A percentile compares a stretch with the other conserved stretches of the same genome.
Conservation (phyloP, 2,888 invertebrate species). For the Apotomis turbidana region DNA sequence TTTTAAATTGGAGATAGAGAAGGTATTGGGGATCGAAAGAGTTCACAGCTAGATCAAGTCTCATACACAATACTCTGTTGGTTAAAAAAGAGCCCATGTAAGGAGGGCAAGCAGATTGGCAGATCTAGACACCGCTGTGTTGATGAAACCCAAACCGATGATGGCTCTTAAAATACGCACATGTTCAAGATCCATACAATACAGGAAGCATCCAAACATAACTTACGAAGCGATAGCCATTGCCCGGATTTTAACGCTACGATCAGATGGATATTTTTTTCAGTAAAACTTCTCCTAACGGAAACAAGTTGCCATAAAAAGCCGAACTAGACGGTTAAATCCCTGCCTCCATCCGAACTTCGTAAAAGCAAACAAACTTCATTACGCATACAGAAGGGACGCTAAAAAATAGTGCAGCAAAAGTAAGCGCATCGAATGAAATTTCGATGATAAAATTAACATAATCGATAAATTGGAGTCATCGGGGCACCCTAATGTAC, state of each 20-base stretch:
- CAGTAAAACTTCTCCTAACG: constrained; percentile 20
- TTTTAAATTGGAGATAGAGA: too few relatives aligned
- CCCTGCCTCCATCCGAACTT: constrained; percentile 24
- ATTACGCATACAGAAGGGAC: constrained; percentile 33
- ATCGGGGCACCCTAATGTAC: constrained; percentile 64
- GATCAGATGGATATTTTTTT: neutral
- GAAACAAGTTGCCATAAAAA: constrained; percentile 21
- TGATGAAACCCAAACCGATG: too few relatives aligned
- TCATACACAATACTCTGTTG: too few relatives aligned
- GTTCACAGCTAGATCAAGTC: too few relatives aligned
- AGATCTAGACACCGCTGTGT: too few relatives aligned
- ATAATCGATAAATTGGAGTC: constrained; percentile 77
- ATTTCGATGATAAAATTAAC: constrained; percentile 79
- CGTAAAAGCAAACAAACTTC: constrained; percentile 28
- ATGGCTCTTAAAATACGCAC: too few relatives aligned
- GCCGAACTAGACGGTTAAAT: constrained; percentile 21
- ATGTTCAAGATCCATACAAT: too few relatives aligned
- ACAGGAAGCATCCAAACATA: too few relatives aligned
- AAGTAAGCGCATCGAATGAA: constrained; percentile 68
- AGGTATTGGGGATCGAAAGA: too few relatives aligned
- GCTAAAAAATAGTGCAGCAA: constrained; percentile 37
- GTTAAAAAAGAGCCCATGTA: too few relatives aligned
- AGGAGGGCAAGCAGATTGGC: too few relatives aligned
- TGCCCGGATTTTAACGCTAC: neutral
- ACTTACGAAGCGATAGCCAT: neutral